phyloP scores from a whole-genome alignment of 2,797 vertebrate species.

The Threskiornis aethiopicus region DNA sequence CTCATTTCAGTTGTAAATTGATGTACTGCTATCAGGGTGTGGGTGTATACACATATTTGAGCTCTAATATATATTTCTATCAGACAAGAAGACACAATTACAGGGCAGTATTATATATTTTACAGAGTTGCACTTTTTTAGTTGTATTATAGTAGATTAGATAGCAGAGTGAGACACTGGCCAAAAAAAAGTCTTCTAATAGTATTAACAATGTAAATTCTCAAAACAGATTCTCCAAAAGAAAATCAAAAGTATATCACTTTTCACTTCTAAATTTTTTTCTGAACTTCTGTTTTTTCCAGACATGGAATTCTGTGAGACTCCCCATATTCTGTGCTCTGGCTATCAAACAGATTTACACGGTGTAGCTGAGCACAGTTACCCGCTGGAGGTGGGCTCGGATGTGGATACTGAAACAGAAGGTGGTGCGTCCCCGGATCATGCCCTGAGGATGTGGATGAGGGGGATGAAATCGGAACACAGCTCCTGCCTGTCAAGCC shows the following conservation, averaged over 20 bases:
- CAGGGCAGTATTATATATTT: neutral
- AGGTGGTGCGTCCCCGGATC: constrained; percentile 88
- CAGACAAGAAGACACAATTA: constrained; percentile 13
- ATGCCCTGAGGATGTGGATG: constrained; percentile 95
- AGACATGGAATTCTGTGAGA: constrained; percentile 93
- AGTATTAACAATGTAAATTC: neutral
- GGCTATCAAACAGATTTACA: constrained; percentile 85
- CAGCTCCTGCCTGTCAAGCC: constrained; percentile 94
- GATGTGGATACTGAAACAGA: constrained; percentile 94
- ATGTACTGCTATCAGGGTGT: neutral
- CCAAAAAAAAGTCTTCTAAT: neutral
- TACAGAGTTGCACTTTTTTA: neutral
- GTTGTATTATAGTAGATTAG: neutral
- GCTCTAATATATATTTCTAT: neutral
- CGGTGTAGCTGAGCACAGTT: constrained; percentile 79
- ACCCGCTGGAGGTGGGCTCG: constrained; percentile 88
- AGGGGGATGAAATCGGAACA: constrained; percentile 93
- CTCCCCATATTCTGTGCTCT: constrained; percentile 84
- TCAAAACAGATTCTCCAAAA: neutral
- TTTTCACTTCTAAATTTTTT: neutral
- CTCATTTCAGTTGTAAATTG: neutral
- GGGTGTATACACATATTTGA: neutral
- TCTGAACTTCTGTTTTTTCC: constrained; percentile 28
- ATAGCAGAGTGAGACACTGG: neutral
- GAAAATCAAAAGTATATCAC: neutral